Base-by-base conservation (phyloP, 1,140 invertebrate species). In the Medauroidea extradentata region DNA sequence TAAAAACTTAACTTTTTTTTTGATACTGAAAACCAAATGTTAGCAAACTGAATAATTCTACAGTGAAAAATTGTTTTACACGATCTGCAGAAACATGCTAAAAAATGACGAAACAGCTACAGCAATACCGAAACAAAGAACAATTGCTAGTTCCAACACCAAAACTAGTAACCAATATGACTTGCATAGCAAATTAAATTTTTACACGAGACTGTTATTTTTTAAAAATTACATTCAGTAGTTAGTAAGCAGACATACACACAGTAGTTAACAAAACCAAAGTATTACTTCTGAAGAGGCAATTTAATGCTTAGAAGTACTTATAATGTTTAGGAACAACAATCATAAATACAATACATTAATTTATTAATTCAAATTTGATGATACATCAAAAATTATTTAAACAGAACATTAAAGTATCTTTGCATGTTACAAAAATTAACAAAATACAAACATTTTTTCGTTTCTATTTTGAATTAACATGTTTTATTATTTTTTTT, bases 131-230 rank as follows among this genome's bases (percentile, higher is more conserved):
- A 52, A 34, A 38, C 11, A 54, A 61, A 55, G 16, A 24, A 44
- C 43, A 51, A 59, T 42, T 41, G 59, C 29, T 43, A 51, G 48
- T 52, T 63, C 29, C 42, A 43, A 53, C 25, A 49, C 27, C 21
- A 39, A 23, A 48, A 49, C 25, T 57, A 48, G 18, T 21, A 57
- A 52, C 13, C 39, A 56, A 21, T 16, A 27, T 38, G 39, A 41
- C 53, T n/a, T 53, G 51, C 49, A 52, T 53, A 16, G 46, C 21
- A 25, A 39, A 46, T 27, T 52, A 11, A 38, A 63, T 24, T 7
- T 34, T 34, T 34, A 34, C 29, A 34, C 44, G 13, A 44, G 13
- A 51, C 19, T 19, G 53, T 54, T 3, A 13, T 38, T 55, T 39
- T 18, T 18, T 46, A 54, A 18, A 16, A 16, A 42, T 16, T 2